Conservation (phyloP, 2,113 vertebrate species). For the Silurus glanis region DNA sequence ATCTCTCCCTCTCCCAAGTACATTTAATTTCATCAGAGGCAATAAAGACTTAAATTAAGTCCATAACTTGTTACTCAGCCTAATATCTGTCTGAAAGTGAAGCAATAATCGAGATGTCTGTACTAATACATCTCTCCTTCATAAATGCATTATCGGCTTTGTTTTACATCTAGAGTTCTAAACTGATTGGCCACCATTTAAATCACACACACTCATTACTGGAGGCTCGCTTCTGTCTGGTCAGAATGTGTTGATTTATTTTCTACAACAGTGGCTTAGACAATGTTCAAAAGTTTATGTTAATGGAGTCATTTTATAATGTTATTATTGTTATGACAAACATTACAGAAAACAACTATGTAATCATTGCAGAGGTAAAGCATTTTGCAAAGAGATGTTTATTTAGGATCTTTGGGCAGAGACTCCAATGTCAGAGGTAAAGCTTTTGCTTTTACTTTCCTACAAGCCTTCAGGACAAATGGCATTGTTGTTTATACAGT, state of each 20-base stretch:
- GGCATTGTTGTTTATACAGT: neutral
- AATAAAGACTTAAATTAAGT: constrained; percentile 73
- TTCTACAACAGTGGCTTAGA: neutral
- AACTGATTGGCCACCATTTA: neutral
- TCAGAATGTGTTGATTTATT: neutral
- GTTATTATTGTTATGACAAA: neutral
- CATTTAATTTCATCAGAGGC: constrained; percentile 70
- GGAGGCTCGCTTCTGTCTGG: neutral
- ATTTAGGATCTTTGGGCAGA: neutral
- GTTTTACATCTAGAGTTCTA: constrained; percentile 17
- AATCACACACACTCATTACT: neutral
- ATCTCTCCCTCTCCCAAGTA: constrained; percentile 37
- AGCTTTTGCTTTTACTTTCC: neutral
- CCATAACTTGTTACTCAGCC: constrained; percentile 67
- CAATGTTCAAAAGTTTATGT: neutral
- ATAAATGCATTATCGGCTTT: constrained; percentile 31
- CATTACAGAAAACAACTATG: neutral
- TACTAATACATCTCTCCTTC: constrained; percentile 34
- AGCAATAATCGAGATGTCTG: constrained; percentile 68
- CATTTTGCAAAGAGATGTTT: neutral
- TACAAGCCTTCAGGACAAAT: neutral
- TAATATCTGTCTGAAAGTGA: constrained; percentile 65
- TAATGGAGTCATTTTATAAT: neutral
- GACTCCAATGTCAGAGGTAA: neutral
- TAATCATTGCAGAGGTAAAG: neutral